Evolutionary conservation across 2,888 invertebrate species (phyloP), one percentile per base, ranked within the genome.

Genomic region (Gastracanthus pulcherrimus): DNA sequence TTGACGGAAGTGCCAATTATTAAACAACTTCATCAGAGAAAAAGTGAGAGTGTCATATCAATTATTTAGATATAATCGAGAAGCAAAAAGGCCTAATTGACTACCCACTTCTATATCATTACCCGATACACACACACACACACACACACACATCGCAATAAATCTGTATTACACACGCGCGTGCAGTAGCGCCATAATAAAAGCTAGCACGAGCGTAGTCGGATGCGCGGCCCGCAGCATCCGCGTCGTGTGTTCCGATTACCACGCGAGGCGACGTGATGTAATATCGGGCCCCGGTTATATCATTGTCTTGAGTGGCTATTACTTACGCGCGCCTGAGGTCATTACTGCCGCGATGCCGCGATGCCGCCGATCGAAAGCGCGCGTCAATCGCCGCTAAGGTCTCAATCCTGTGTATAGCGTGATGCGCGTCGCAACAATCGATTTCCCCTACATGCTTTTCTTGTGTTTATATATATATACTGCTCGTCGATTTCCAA

Each of bases 311-410:
- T 51, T n/a, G n/a, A 6, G 26, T 60, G 5, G 9, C 4, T 31
- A 11, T 13, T n/a, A 6, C 11, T 60, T 2, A 13, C 34, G n/a
- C 34, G 31, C n/a, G 34, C 34, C 6, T 60, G 31, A 31, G 60
- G 60, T 60, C 29, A 60, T 60, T 60, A 60, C 31, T 60, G 29
- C n/a, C n/a, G n/a, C n/a, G n/a, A n/a, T n/a, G n/a, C n/a, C n/a
- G n/a, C n/a, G n/a, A n/a, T n/a, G n/a, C n/a, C n/a, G n/a, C n/a
- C n/a, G n/a, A n/a, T n/a, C n/a, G n/a, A n/a, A n/a, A n/a, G n/a
- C n/a, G n/a, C n/a, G n/a, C n/a, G n/a, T n/a, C n/a, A n/a, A n/a
- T n/a, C n/a, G n/a, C n/a, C n/a, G n/a, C n/a, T n/a, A n/a, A 29
- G 16, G 6, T 62, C 62, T 31, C 34, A 55, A 55, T 55, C 23